Base-by-base conservation (phyloP, 2,113 vertebrate genomes). In the Entelurus aequoreus region DNA sequence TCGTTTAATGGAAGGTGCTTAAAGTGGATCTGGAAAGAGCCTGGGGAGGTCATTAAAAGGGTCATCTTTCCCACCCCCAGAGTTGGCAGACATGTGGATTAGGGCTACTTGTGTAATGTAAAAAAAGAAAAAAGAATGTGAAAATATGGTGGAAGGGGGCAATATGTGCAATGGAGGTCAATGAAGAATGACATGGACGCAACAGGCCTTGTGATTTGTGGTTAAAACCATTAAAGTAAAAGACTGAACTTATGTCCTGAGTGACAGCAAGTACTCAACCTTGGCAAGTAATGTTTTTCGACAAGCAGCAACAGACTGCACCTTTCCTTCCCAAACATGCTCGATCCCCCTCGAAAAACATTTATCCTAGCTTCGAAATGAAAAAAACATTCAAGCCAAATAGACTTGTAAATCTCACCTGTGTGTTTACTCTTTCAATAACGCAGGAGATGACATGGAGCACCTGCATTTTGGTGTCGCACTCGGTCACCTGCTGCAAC, bases 401-500 rank as follows among this genome's bases (percentile, higher is more conserved):
- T n/a, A 57, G 38, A 48, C 14, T 28, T 59, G 13, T 60, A 56
- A 35, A 63, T 68, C 75, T 87, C 89, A 99, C 97, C 95, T 99
- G 97, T 51, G 92, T 82, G 72, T 90, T 93, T 60, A 99, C 97
- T 90, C 95, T 91, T 86, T 99, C 97, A 14, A 98, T 97, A 79
- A 98, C 94, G 67, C 95, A 98, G 69, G 97, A 99, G 55, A 98
- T 91, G 70, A 99, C 95, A 10, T 98, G 94, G 72, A 98, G 92
- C 73, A 98, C 92, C 60, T 98, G 97, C 97, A 99, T 99, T 86
- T 99, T 98, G n/a, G 94, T 95, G 83, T 98, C 96, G 58, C 96
- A 99, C 7, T 98, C 92, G 0, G 93, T 97, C 75, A 98, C 96
- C 89, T 98, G 94, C 83, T 97, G 96, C 71, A 99, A 82, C 42